A percentile compares a stretch with the other conserved stretches of the same genome.
These are phyloP conservation scores for Anguilla obscura DNA, from an alignment of 2,797 vertebrate genomes.

Conservation along the genomic window DNA sequence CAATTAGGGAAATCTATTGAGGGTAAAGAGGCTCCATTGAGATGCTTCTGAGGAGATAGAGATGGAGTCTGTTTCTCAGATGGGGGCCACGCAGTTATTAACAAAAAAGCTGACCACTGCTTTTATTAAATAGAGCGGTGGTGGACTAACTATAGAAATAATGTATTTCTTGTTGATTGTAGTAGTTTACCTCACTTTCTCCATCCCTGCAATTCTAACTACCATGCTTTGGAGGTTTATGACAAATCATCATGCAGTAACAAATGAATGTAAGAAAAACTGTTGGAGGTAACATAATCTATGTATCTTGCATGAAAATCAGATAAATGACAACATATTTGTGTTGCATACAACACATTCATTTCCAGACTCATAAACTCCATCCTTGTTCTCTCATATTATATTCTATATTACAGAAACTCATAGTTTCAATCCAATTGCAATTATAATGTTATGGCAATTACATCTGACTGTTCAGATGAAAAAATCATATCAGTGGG, in stretches of 20 bases:
- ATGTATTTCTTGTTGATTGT: slow-evolving; percentile 9
- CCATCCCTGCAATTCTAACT: not conserved
- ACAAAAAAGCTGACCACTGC: slow-evolving; percentile 10
- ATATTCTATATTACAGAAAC: not conserved
- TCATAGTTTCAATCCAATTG: not conserved
- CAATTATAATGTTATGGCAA: not conserved
- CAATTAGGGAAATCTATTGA: slow-evolving; percentile 43
- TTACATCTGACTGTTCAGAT: not conserved
- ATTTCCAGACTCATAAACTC: not conserved
- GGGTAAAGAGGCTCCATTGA: slow-evolving; percentile 47
- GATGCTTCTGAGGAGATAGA: slow-evolving; percentile 38
- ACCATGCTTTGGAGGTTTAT: not conserved
- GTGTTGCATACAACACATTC: not conserved
- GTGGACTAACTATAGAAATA: slow-evolving; percentile 14
- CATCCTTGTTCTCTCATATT: not conserved
- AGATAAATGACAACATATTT: not conserved
- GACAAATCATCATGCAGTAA: slow-evolving; percentile 10
- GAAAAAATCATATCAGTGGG: not conserved
- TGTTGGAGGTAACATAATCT: not conserved
- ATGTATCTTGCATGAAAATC: not conserved
- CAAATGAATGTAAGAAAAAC: not conserved
- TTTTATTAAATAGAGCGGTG: slow-evolving; percentile 23
- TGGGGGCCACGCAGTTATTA: slow-evolving; percentile 17
- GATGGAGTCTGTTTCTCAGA: slow-evolving; percentile 30
- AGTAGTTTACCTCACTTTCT: not conserved